Evolutionary conservation across 2,888 invertebrate genomes (phyloP), one percentile per base, ranked within the genome.

Genomic region (Meteorus cinctellus): DNA sequence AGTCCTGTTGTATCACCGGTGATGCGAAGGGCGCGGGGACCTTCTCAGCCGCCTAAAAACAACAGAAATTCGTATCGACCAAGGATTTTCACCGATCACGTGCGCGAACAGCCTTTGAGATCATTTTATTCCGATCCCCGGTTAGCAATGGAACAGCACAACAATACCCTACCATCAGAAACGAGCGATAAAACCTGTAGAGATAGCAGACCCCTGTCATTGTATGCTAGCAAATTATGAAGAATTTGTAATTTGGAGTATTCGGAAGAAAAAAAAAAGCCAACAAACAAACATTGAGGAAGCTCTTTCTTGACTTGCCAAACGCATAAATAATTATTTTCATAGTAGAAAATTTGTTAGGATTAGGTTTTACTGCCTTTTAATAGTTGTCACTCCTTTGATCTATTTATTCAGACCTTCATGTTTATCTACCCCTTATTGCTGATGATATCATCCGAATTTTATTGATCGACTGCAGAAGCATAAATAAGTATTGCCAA

Each of bases 51-150:
- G 24, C 66, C 76, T 29, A 83, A 82, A 69, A 82, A 85, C 36
- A 81, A 82, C 74, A 81, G 84, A 74, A 81, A 82, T 69, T 78
- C 83, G 24, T 81, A 80, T 69, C 80, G 81, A 73, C 82, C 81
- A 16, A 80, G 87, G 72, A 68, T 88, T 10, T 86, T 86, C 45
- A 85, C 86, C 60, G 88, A 88, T 81, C 84, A 87, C 74, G 82
- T 88, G 10, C 85, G 88, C 69, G 87, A 87, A 68, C 85, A 86
- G 29, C 86, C 86, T 16, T 76, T 86, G 29, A 83, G 87, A 72
- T 86, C 88, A 0, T 88, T 85, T 77, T 85, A 88, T 70, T 88
- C 88, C 14, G 88, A 88, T 80, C 88, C 88, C 12, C 82, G 85
- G 74, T 80, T 88, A 71, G 84, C 86, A 16, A 72, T 82, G 4